Evolutionary conservation across 2,888 invertebrate genomes (phyloP), one percentile per base, ranked within the genome.

Genomic region (Plusia festucae): DNA sequence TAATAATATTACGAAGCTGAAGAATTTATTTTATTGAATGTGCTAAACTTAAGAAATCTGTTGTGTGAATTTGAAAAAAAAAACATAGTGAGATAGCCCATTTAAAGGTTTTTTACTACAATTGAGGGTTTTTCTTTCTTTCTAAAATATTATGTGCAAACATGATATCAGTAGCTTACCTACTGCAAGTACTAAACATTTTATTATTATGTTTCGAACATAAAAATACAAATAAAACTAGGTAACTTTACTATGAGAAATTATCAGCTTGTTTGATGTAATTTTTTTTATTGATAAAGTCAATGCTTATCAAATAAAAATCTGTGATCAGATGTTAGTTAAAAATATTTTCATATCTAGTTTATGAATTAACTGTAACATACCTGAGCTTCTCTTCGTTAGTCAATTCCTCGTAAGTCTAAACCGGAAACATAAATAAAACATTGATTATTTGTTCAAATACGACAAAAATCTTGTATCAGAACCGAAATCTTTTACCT

Each of bases 311-410:
- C 78, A 73, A 34, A 58, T 57, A 59, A 53, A 46, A n/a, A 53
- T 16, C 51, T 53, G 9, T 30, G 6, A 27, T 32, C 30, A 60
- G 60, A 55, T 22, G 55, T 5, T 53, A 44, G 44, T 55, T 60
- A 53, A 51, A 57, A 32, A 60, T 24, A 63, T 59, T 30, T 20
- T 6, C 56, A 22, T 22, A 20, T 0, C 13, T 40, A 53, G 59
- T 22, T 0, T 34, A 18, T 32, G 32, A 53, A 32, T 51, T 7
- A 22, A 1, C 49, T 52, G 30, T 58, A 67, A 68, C 88, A 90
- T 91, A 97, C 97, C 97, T 97, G 92, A 96, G 94, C 93, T 96
- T 97, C 89, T 98, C 97, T 77, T 97, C 97, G 6, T 96, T 95
- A n/a, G 97, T 96, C 91, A 98, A 92, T 79, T 97, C 97, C 62